phyloP scores from a whole-genome alignment of 2,797 vertebrate genomes.

The Sternotherus odoratus region DNA sequence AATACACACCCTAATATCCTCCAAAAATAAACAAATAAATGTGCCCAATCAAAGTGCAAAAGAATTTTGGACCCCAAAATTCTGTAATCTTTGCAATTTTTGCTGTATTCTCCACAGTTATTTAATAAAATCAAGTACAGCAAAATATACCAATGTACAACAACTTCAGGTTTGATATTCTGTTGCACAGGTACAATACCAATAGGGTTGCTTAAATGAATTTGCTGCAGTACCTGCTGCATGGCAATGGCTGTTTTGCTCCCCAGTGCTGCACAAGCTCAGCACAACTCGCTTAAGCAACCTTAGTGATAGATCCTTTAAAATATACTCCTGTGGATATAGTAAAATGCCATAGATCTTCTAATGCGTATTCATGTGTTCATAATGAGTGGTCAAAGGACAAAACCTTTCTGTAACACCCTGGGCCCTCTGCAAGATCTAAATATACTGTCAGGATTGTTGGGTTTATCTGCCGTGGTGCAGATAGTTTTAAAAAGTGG shows the following conservation, averaged over 20 bases:
- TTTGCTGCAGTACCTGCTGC: not conserved
- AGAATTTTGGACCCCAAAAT: not conserved
- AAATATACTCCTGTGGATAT: not conserved
- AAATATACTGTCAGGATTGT: not conserved
- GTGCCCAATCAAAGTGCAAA: not conserved
- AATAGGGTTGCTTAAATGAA: not conserved
- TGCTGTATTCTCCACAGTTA: not conserved
- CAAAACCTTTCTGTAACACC: not conserved
- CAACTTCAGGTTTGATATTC: not conserved
- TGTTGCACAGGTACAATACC: not conserved
- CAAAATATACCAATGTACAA: rapidly evolving
- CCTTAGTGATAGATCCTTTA: not conserved
- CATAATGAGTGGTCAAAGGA: not conserved
- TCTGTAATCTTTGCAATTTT: not conserved
- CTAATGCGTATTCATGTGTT: not conserved
- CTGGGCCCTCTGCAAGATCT: not conserved
- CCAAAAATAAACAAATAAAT: not conserved
- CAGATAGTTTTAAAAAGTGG: not conserved
- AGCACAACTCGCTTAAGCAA: rapidly evolving
- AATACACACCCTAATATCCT: not conserved
- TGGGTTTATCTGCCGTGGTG: not conserved
- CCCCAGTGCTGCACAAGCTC: not conserved
- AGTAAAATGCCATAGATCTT: not conserved
- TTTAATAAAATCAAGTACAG: not conserved
- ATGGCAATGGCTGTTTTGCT: not conserved